Evolutionary conservation across 2,888 invertebrate species (phyloP), one percentile per base, ranked within the genome.

Genomic region (Aleiodes alternator): DNA sequence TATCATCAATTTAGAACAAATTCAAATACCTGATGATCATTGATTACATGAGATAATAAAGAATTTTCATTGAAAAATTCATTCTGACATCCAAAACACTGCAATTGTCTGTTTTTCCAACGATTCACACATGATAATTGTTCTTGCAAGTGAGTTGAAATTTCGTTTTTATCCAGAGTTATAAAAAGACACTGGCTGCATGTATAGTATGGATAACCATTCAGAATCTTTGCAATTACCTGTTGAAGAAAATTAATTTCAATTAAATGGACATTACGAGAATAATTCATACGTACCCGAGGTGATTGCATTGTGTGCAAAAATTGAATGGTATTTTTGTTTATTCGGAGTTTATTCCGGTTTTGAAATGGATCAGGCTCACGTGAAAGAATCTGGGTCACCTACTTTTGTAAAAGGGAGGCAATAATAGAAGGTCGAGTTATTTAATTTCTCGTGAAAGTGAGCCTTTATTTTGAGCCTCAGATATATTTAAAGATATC

Each of bases 71-170:
- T 92, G 82, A 92, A 93, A 84, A 94, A 94, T 2, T 92, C 88
- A 84, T 94, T 94, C 0, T 91, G 87, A 84, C 94, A 95, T 8
- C 94, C 94, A 12, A 94, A 94, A 82, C 95, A 95, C 79, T 90
- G 72, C 91, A 90, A 80, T 92, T 90, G 9, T 31, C 6, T 11
- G 31, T 59, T 59, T 6, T 82, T 92, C 91, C 83, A 92, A 92
- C 69, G 89, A 91, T 83, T 90, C 11, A 90, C 83, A 3, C 90
- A 90, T 1, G 90, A 90, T 79, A 92, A 92, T 3, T 87, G 88
- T 5, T 90, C 90, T 79, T 91, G 91, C 61, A 92, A 84, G 80
- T 92, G 92, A 81, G 91, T 91, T 80, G 91, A 90, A 69, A 92
- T 91, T 78, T 91, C 91, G 72, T 91, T 91, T 79, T 91, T 91